These are phyloP conservation scores for Dinomys branickii DNA, from an alignment of 2,113 vertebrate genomes.

Conservation along the genomic window DNA sequence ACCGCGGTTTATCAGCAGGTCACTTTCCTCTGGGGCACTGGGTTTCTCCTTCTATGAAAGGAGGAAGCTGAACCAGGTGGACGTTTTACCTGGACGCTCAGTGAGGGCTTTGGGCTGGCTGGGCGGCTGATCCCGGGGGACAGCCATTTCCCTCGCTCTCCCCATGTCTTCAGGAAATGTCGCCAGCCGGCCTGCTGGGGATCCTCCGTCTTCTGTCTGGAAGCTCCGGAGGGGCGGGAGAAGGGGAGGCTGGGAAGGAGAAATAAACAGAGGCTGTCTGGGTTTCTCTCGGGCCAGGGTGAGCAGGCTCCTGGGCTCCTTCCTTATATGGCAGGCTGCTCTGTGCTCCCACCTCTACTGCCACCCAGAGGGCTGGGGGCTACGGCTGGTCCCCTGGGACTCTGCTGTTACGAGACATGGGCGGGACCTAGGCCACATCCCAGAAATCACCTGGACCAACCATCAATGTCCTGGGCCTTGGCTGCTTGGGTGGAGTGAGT, in stretches of 20 bases:
- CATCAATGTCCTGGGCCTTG: not conserved
- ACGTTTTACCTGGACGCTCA: constrained; percentile 6
- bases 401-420: not conserved
- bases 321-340: constrained; percentile 78
- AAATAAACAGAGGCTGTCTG: constrained; percentile 81
- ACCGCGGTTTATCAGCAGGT: not conserved
- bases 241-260: constrained; percentile 58
- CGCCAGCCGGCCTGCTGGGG: not conserved
- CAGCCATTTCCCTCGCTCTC: not conserved
- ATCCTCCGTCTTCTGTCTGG: constrained; percentile 43
- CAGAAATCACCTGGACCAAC: not conserved
- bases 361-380: constrained; percentile 10
- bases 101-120: not conserved
- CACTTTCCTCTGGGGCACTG: not conserved
- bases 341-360: constrained; percentile 8
- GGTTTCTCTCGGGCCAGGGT: constrained; percentile 68
- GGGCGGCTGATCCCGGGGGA: not conserved
- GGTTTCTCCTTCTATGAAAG: not conserved
- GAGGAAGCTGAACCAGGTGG: not conserved
- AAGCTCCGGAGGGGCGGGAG: constrained; percentile 39
- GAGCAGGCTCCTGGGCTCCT: constrained; percentile 65
- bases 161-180: constrained; percentile 38
- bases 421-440: not conserved
- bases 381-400: not conserved
- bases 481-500: not conserved